Base-by-base conservation (phyloP, 1,140 invertebrate species). In the Aradophagus sp. region DNA sequence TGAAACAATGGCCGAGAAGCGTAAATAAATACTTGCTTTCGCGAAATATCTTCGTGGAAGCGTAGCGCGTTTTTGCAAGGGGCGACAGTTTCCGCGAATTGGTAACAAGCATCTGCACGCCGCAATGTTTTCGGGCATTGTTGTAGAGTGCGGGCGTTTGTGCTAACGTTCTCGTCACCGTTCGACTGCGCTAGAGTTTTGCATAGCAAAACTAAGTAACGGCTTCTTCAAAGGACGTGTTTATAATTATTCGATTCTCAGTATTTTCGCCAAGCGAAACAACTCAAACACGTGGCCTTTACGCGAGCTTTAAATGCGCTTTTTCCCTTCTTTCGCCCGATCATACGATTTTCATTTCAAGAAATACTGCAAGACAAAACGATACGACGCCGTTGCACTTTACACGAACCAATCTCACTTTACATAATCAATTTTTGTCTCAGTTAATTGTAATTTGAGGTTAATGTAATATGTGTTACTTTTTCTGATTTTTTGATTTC, bases 201-300 rank as follows among this genome's bases (percentile, higher is more conserved):
- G 38, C 45, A 45, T 44, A 66, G 62, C 52, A 31, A 66, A 52
- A 36, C 6, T 29, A 13, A 17, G 16, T 36, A 55, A 52, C 44
- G 36, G 53, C 44, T 58, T 39, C 41, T 45, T 56, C 47, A 44
- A 67, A 50, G 45, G 53, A 44, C 23, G 39, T 59, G 45, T n/a
- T 59, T 53, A 53, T 67, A 52, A 67, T 59, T 59, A 67, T 67
- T 58, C 58, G 56, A 27, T 58, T 59, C 55, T 53, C 14, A 20
- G 63, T 50, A 59, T 53, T 62, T 62, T 45, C 31, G 20, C 31
- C 15, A 52, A n/a, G n/a, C n/a, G n/a, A n/a, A n/a, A n/a, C n/a
- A n/a, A n/a, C n/a, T n/a, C n/a, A n/a, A n/a, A n/a, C n/a, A n/a
- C n/a, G n/a, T n/a, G n/a, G n/a, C n/a, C n/a, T n/a, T n/a, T n/a